A percentile compares a stretch with the other conserved stretches of the same genome.
These are phyloP conservation scores for Panzeria rudis DNA, from an alignment of 2,888 invertebrate species.

Conservation along the genomic window DNA sequence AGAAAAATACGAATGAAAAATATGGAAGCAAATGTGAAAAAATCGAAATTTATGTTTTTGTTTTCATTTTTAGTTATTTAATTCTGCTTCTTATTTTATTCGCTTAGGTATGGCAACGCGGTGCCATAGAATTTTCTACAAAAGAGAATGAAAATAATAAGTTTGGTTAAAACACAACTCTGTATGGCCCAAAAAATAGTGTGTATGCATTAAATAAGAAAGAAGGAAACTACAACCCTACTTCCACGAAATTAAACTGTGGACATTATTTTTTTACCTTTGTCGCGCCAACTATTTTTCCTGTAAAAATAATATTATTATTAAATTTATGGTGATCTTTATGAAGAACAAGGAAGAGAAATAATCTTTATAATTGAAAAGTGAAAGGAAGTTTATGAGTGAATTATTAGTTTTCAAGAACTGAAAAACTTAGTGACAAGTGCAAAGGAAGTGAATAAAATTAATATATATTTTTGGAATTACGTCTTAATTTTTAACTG, in stretches of 20 bases:
- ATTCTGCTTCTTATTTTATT: conserved; percentile 52
- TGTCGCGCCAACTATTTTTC: conserved; percentile 73
- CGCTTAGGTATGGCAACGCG: conserved; percentile 44
- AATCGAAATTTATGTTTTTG: conserved; percentile 52
- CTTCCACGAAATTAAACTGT: conserved; percentile 62
- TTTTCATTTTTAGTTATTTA: conserved; percentile 36
- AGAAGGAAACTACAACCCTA: conserved; percentile 67
- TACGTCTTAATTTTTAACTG: conserved; percentile 67
- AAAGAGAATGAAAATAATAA: conserved; percentile 54
- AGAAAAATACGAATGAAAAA: conserved; percentile 48
- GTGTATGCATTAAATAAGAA: conserved; percentile 66
- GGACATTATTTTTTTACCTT: conserved; percentile 70
- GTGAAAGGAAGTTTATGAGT: conserved; percentile 48
- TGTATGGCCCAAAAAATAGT: conserved; percentile 47
- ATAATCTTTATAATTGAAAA: conserved; percentile 47
- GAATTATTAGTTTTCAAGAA: conserved; percentile 63
- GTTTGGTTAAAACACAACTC: conserved; percentile 69
- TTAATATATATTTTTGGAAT: conserved; percentile 53
- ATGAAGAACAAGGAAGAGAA: conserved; percentile 40
- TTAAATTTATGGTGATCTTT: conserved; percentile 44
- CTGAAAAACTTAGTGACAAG: conserved; percentile 67
- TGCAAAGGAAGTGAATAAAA: conserved; percentile 58
- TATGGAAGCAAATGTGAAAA: conserved; percentile 43
- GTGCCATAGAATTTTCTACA: neutral
- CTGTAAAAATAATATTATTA: conserved; percentile 35